Conservation (phyloP, 2,888 invertebrate genomes). For the Lasioglossum villosulum region DNA sequence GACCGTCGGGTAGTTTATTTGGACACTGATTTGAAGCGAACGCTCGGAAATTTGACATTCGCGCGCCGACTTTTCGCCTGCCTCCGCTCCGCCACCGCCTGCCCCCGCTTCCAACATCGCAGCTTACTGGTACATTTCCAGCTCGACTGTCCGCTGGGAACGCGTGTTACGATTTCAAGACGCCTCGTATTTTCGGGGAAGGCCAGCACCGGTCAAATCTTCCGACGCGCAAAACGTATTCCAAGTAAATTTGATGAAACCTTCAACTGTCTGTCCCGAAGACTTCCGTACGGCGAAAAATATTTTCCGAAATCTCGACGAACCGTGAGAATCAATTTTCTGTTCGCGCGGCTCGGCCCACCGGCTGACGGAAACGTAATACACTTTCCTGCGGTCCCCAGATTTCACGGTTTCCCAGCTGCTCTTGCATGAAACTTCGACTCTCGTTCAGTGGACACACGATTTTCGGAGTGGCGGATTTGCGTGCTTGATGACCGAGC, state of each 20-base stretch:
- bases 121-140: constrained; percentile 43
- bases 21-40: constrained; percentile 80
- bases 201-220: constrained; percentile 27
- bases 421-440: neutral
- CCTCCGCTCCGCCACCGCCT: neutral
- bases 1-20: constrained; percentile 73
- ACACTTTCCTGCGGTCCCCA: neutral
- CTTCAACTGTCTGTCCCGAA: constrained; percentile 9
- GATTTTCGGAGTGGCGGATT: neutral
- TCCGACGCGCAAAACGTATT: constrained; percentile 44
- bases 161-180: constrained; percentile 33
- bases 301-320: neutral
- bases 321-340: constrained; percentile 10
- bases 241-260: constrained; percentile 52
- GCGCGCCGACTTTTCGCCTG: constrained; percentile 65
- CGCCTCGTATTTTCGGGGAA: constrained; percentile 55
- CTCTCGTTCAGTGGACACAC: neutral
- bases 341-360: neutral
- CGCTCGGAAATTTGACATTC: constrained; percentile 79
- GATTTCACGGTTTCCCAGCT: neutral
- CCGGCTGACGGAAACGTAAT: constrained; percentile 6
- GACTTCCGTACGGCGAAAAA: constrained; percentile 1
- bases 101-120: neutral
- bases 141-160: constrained; percentile 46
- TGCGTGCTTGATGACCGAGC: neutral